These are phyloP conservation scores for Malacoctenus gilli DNA, from an alignment of 2,797 vertebrate genomes.

Conservation along the genomic window DNA sequence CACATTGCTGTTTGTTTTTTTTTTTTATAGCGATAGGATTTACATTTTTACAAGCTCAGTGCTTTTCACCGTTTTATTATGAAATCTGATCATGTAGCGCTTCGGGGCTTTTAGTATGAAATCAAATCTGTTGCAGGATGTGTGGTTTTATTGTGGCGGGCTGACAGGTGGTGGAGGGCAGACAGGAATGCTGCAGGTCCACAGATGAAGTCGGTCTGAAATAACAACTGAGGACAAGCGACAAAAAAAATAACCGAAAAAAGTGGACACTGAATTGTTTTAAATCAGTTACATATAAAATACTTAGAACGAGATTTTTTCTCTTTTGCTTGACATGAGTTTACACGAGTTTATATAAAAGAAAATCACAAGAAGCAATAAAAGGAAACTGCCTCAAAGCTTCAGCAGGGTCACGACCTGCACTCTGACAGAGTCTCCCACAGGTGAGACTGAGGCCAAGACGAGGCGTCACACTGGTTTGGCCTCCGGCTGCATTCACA, in stretches of 20 bases:
- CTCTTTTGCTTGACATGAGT: no score
- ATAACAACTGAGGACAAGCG: neutral
- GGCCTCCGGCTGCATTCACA: conserved; percentile 15
- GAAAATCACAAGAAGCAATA: no score
- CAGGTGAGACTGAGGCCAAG: neutral
- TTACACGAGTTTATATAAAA: no score
- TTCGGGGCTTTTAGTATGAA: conserved; percentile 40
- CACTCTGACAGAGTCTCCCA: neutral
- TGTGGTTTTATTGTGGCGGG: conserved; percentile 35
- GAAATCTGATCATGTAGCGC: neutral
- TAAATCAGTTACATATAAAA: no score
- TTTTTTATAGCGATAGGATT: no score
- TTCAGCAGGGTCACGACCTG: neutral
- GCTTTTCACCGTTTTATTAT: neutral
- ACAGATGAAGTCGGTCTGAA: conserved; percentile 21
- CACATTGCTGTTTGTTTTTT: no score
- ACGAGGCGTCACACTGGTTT: neutral
- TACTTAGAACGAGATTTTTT: no score
- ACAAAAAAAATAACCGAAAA: fast-evolving
- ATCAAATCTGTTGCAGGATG: neutral
- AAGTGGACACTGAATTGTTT: no score
- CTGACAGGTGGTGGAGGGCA: conserved; percentile 26
- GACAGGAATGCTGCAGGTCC: conserved; percentile 59
- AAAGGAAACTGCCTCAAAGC: no score
- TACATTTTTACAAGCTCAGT: neutral